Evolutionary conservation across 2,113 vertebrate species (phyloP).

Genomic region (Budorcas taxicolor): DNA sequence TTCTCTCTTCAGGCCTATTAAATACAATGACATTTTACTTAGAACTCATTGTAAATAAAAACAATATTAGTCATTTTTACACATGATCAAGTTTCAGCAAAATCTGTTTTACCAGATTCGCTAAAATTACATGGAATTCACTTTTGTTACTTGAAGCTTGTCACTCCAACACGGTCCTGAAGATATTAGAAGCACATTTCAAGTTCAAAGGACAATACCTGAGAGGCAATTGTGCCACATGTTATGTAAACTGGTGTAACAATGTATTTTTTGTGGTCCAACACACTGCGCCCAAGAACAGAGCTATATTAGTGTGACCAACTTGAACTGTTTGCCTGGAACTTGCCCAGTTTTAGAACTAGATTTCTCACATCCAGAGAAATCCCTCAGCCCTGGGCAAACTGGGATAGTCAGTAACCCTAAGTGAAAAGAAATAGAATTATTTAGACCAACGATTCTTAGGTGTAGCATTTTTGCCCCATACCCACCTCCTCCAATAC

Average conservation of each 20-base stretch:
- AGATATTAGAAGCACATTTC: conserved; percentile 53
- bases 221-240: not conserved
- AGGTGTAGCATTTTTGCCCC: not conserved
- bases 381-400: not conserved
- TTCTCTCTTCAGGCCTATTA: conserved; percentile 10
- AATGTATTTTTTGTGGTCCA: not conserved
- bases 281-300: not conserved
- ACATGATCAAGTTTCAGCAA: conserved; percentile 39
- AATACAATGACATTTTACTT: conserved; percentile 30
- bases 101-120: conserved; percentile 48
- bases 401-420: not conserved
- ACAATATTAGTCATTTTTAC: conserved; percentile 38
- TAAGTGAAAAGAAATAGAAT: not conserved
- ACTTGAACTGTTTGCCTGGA: not conserved
- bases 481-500: not conserved
- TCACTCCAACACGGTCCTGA: conserved; percentile 15
- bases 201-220: conserved; percentile 45
- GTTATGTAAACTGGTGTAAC: conserved; percentile 50
- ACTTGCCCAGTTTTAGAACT: not conserved
- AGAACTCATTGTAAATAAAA: conserved; percentile 44
- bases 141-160: conserved; percentile 37
- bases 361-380: not conserved
- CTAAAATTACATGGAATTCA: conserved; percentile 60
- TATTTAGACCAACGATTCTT: not conserved
- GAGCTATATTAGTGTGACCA: not conserved